phyloP scores from a whole-genome alignment of 2,888 invertebrate genomes.

The Hedya salicella region DNA sequence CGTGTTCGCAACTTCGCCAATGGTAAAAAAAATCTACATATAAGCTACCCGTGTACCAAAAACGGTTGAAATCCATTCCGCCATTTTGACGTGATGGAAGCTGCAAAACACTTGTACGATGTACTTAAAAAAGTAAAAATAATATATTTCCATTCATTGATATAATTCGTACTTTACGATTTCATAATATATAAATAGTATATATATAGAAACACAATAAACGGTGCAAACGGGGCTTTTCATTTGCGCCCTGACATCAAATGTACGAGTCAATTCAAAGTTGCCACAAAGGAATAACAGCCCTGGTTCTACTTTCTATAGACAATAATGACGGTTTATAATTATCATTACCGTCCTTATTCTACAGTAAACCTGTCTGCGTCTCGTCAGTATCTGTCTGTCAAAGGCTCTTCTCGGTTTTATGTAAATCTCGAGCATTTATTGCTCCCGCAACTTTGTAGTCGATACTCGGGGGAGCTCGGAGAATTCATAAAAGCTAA shows the following conservation, averaged over 20 bases:
- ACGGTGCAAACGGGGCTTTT: background rate
- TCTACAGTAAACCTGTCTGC: constrained; percentile 58
- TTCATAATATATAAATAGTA: background rate
- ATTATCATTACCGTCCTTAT: constrained; percentile 57
- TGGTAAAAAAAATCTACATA: no score
- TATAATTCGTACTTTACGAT: background rate
- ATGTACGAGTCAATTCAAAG: constrained; percentile 14
- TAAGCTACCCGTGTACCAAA: no score
- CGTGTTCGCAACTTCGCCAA: no score
- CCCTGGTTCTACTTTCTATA: constrained; percentile 21
- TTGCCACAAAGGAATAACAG: constrained; percentile 22
- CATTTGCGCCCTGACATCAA: constrained; percentile 10
- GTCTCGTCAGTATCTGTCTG: constrained; percentile 70
- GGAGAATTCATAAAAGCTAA: constrained; percentile 59
- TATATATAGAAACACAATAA: constrained; percentile 8
- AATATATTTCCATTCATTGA: no score
- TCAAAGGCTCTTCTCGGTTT: constrained; percentile 66
- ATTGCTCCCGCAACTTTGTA: constrained; percentile 63
- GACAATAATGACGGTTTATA: constrained; percentile 65
- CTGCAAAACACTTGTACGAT: no score
- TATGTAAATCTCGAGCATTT: constrained; percentile 72
- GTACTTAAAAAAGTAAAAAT: no score
- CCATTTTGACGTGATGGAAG: no score
- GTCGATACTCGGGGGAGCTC: constrained; percentile 57
- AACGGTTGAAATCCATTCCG: no score